Evolutionary conservation across 2,113 vertebrate genomes (phyloP), one percentile per base, ranked within the genome.

Genomic region (Trematomus loennbergii): DNA sequence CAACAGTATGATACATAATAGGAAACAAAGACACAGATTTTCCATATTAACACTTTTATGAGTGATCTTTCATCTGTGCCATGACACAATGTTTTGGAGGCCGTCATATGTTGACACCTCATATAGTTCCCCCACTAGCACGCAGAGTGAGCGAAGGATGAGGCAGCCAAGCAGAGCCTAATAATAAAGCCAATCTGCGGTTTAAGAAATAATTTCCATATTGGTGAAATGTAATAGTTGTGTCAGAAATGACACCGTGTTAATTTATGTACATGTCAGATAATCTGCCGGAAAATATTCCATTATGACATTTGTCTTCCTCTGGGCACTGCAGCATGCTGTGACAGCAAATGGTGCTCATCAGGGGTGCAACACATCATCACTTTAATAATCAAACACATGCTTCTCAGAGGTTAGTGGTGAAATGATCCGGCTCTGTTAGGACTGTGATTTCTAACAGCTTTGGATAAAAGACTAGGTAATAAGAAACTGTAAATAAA

Each of bases 301-400:
- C 48, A 80, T 71, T 55, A 72, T 66, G 71, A 50, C 63, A 55
- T 72, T 72, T 74, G 64, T 66, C 68, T 86, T 83, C 71, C 75
- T 81, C 25, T 72, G 52, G 70, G 62, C 70, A 64, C 70, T 25
- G 43, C 67, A 73, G 49, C 62, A 75, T 59, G 75, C 75, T 85
- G 81, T 18, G 60, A 67, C 1, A 67, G 63, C 73, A 82, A 75
- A 82, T 75, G 78, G 72, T 46, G 78, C 72, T 79, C 45, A 72
- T 82, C 62, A 72, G 25, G 53, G 52, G 60, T 55, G 43, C 74
- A 68, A 84, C 74, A 83, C 63, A 70, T 71, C 52, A 72, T 82
- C 71, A 66, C 61, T 64, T 54, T 65, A 83, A 78, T 81, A 72
- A 85, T 83, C 58, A 85, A 85, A 81, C n/a, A 58, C 18, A 40